These are phyloP conservation scores for Ictalurus furcatus DNA, from an alignment of 2,113 vertebrate species.

Conservation along the genomic window DNA sequence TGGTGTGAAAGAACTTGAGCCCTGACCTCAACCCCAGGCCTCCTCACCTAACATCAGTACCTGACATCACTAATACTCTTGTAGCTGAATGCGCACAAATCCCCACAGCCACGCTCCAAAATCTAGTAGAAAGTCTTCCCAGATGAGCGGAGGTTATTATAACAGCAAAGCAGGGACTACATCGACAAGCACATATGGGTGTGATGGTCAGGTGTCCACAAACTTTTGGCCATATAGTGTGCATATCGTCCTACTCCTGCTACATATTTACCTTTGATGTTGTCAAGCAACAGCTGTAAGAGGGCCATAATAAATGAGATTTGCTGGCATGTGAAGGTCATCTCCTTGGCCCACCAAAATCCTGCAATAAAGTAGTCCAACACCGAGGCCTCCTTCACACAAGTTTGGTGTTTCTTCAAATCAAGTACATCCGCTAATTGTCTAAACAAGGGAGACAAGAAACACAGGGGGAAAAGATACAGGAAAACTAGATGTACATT, in stretches of 20 bases:
- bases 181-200: neutral
- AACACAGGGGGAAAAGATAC: neutral
- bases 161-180: neutral
- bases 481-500: neutral
- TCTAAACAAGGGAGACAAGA: constrained; percentile 62
- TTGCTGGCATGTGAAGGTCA: constrained; percentile 74
- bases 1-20: neutral
- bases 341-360: constrained; percentile 83
- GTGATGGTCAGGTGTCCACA: neutral
- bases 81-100: neutral
- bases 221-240: neutral
- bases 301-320: constrained; percentile 80
- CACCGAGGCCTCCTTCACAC: constrained; percentile 77
- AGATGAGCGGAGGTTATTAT: neutral
- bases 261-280: constrained; percentile 64
- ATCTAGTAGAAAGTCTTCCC: neutral
- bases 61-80: no score
- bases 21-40: neutral
- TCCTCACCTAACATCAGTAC: no score
- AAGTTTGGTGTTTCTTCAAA: constrained; percentile 69
- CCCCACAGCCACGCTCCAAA: no score
- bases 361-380: constrained; percentile 83
- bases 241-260: no score
- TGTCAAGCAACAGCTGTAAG: constrained; percentile 77
- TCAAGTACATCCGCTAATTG: constrained; percentile 73